These are phyloP conservation scores for Nemapogon koenigi DNA, from an alignment of 2,888 invertebrate genomes.

Conservation along the genomic window DNA sequence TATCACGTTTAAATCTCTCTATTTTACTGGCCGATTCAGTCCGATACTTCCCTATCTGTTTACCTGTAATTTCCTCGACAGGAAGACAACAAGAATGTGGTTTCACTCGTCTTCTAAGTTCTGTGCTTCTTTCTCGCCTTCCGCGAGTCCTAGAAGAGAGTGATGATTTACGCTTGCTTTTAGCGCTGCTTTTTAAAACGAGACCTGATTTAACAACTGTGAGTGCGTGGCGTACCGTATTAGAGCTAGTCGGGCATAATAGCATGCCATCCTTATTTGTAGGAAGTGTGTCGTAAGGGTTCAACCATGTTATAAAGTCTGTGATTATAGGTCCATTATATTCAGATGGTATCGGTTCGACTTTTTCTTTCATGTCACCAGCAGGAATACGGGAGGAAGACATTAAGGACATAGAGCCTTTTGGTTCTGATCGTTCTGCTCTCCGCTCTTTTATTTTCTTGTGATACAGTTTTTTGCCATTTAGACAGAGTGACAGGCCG, in stretches of 20 bases:
- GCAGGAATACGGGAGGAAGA: no score
- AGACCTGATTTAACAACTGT: conserved; percentile 52
- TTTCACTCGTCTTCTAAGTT: conserved; percentile 41
- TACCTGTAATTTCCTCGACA: conserved; percentile 29
- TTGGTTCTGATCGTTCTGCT: conserved; percentile 31
- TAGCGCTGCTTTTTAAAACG: conserved; percentile 36
- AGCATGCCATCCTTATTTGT: conserved; percentile 44
- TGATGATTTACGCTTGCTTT: conserved; percentile 58
- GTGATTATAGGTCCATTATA: conserved; percentile 72
- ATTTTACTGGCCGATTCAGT: conserved; percentile 50
- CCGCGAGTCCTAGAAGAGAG: conserved; percentile 57
- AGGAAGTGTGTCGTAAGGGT: conserved; percentile 51
- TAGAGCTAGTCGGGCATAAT: conserved; percentile 33
- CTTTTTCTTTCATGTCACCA: conserved; percentile 29
- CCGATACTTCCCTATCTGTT: conserved; percentile 37
- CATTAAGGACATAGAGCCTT: no score
- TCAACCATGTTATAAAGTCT: conserved; percentile 71
- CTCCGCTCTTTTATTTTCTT: conserved; percentile 48
- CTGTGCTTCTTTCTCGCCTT: conserved; percentile 51
- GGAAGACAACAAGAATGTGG: conserved; percentile 51
- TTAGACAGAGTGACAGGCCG: conserved; percentile 73
- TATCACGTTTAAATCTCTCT: conserved; percentile 43
- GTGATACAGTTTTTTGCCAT: conserved; percentile 66
- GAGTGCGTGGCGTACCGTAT: conserved; percentile 57
- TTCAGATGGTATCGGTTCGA: conserved; percentile 43